Evolutionary conservation across 2,113 vertebrate species (phyloP).

Genomic region (Onychostoma macrolepis): DNA sequence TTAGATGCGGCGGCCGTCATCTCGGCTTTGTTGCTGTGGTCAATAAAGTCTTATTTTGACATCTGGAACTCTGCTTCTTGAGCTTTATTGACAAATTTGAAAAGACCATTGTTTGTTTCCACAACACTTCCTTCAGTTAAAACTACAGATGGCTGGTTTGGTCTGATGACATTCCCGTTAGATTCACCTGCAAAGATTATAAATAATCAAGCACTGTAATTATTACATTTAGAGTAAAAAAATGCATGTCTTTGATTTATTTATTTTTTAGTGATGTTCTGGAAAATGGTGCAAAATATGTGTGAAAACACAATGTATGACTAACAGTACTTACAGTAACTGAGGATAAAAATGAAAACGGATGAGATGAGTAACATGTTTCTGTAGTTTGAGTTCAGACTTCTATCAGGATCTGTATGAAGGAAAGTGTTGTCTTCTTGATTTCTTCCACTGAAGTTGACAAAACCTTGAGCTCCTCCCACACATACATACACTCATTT

Average conservation of each 20-base stretch:
- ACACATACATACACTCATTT: background rate
- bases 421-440: background rate
- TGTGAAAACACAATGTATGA: background rate
- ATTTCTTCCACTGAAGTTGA: background rate
- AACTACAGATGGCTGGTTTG: background rate
- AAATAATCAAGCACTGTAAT: background rate
- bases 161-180: background rate
- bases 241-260: too few relatives aligned
- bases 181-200: background rate
- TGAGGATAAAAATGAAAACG: background rate
- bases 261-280: too few relatives aligned
- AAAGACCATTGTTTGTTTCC: too few relatives aligned
- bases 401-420: background rate
- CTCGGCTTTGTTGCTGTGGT: too few relatives aligned
- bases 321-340: background rate
- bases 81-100: too few relatives aligned
- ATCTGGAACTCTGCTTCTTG: too few relatives aligned
- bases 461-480: background rate
- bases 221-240: background rate
- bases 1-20: too few relatives aligned
- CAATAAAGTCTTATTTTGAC: too few relatives aligned
- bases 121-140: slow-evolving; percentile 29
- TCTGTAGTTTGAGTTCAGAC: background rate
- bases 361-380: background rate
- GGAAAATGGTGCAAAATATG: background rate